Evolutionary conservation across 2,797 vertebrate genomes (phyloP), one percentile per base, ranked within the genome.

Genomic region (Denticeps clupeoides): DNA sequence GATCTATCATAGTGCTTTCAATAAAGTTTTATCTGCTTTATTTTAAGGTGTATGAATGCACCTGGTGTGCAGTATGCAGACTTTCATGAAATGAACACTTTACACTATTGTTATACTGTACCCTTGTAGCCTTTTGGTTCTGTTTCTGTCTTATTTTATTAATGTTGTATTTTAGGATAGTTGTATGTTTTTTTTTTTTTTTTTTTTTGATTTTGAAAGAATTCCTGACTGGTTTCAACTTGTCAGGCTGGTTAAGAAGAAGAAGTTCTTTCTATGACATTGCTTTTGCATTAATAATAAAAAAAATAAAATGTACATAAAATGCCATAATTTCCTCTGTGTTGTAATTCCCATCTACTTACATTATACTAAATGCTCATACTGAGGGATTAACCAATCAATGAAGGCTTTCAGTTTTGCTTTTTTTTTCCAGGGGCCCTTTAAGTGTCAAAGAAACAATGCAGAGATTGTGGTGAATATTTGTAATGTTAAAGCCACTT

Each of bases 11-110:
- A 65, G 59, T 65, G 74, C 55, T 67, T 61, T 69, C 58, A 53
- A 51, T 67, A 51, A 69, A 40, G 37, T 61, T 63, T 58, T 44
- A 69, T 57, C 59, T 56, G n/a, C n/a, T n/a, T n/a, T n/a, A n/a
- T 71, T 69, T 61, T 70, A 70, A 66, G 64, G 62, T 61, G 70
- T 68, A 61, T 67, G 57, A 41, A 82, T 71, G 87, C 85, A 91
- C 82, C 81, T 79, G 79, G 73, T 56, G 77, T 89, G 82, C 83
- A 75, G 37, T 41, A 27, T 29, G 49, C 40, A 71, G 50, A 66
- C 56, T 12, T 56, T 57, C 43, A 53, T 45, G 48, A 4, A 35
- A 15, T 40, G 27, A 42, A 31, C 49, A 40, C 45, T 60, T 10
- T 62, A 56, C 56, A 29, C 63, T 32, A 56, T 51, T 19, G 24